Base-by-base conservation (phyloP, 2,888 invertebrate genomes). In the Cybosia mesomella region DNA sequence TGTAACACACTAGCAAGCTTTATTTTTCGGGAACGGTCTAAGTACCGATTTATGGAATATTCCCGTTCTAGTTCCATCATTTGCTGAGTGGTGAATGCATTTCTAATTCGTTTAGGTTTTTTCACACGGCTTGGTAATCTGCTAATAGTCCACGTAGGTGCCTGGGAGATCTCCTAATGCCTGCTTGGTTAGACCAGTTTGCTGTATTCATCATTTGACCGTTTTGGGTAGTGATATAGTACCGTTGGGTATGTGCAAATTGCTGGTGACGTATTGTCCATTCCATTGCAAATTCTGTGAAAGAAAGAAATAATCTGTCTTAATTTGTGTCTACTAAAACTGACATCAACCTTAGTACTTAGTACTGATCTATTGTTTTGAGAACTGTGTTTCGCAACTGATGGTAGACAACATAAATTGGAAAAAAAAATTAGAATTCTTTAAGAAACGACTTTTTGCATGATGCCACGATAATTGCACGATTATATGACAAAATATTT, bases 21-120 rank as follows among this genome's bases (percentile, higher is more conserved):
- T 24, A 97, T 96, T 13, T 98, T 94, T 9, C 97, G 93, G 0
- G 97, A 96, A 32, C 98, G 95, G 81, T 97, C 97, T 0, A 98
- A 89, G 84, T 98, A 98, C 55, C 96, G 95, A 58, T 95, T 96
- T 76, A 92, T 95, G 24, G 95, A 93, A 82, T 97, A 98, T 82
- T 97, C 97, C 73, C 96, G 96, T 83, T 98, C 98, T 15, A 98
- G 88, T 79, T 96, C 96, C 73, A 97, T 95, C 77, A 98, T 93
- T 87, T 98, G 98, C 0, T 95, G 92, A 66, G 97, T 97, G 0
- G 97, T 97, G 88, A 97, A 98, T 0, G 97, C 97, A 0, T 98
- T 98, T 59, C 98, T 94, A 0, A 96, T 95, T 22, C 98, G 95
- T 86, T 97, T 98, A 13, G 83, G 89, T 74, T 91, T 92, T 59